Base-by-base conservation (phyloP, 2,888 invertebrate species). In the Caenorhabditis uteleia region DNA sequence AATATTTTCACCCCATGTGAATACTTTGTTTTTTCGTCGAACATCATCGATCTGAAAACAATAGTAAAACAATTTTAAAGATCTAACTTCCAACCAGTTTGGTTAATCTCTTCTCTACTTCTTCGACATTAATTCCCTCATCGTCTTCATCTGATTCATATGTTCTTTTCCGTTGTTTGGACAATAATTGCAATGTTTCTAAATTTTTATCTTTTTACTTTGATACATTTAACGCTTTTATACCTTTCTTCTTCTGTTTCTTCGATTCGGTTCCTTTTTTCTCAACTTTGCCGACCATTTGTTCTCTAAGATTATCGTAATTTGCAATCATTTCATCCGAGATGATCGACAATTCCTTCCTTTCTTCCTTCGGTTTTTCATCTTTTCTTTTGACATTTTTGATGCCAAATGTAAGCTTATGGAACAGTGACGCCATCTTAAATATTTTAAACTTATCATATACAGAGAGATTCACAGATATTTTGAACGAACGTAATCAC, bases 1-100 rank as follows among this genome's bases (percentile, higher is more conserved):
- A 34, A 82, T 70, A 39, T 70, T 61, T 16, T 69, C 74, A 21
- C 82, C 82, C 79, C 79, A 80, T 3, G 72, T 68, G 65, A 70
- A 82, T 42, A 82, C 82, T 20, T 71, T 45, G 45, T 82, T 82
- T 5, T 68, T 12, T 16, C 64, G 57, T 25, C 64, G 46, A 23
- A 57, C 39, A 21, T 64, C 64, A 27, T 61, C 61, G 25, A 61
- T 44, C 55, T 61, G 33, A 18, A 53, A 44, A 5, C 6, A 16
- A 10, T 36, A n/a, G 6, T 36, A 12, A 16, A 7, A n/a, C 5
- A 10, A n/a, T 36, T 12, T 36, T 8, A 29, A 29, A 29, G 12
- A 6, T 12, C 7, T 29, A 8, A 29, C 6, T 6, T 20, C 20
- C 29, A 4, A 62, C 50, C 57, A 64, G 36, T 34, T 53, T 64